A percentile compares a stretch with the other conserved stretches of the same genome.
Evolutionary conservation across 2,888 invertebrate species (phyloP).

Genomic region (Machimus atricapillus): DNA sequence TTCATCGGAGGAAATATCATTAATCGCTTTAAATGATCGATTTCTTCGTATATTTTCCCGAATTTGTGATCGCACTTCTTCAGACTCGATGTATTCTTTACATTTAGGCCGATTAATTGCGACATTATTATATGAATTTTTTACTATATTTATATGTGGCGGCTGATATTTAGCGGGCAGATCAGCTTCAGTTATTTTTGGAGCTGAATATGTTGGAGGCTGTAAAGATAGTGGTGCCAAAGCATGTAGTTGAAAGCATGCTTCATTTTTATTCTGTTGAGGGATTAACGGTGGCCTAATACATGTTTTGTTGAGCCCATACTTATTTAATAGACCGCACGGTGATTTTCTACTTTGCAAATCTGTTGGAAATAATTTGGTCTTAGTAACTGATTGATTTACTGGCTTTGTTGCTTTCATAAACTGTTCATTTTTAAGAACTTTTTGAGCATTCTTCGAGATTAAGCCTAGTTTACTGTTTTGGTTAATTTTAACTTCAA

Average conservation of each 20-base stretch:
- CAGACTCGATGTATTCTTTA: slow-evolving; percentile 38
- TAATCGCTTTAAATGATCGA: slow-evolving; percentile 49
- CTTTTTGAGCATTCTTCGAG: slow-evolving; percentile 12
- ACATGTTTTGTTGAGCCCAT: slow-evolving; percentile 45
- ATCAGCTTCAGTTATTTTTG: slow-evolving; percentile 20
- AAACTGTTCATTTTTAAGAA: slow-evolving; percentile 1
- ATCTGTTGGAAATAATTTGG: slow-evolving; percentile 39
- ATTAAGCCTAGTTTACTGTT: neutral
- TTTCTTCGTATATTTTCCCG: slow-evolving; percentile 49
- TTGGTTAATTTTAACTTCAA: neutral
- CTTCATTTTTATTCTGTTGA: slow-evolving; percentile 40
- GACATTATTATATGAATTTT: slow-evolving; percentile 39
- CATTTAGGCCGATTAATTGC: slow-evolving; percentile 44
- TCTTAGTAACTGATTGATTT: slow-evolving; percentile 25
- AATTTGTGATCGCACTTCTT: slow-evolving; percentile 47
- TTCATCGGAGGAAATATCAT: slow-evolving; percentile 37
- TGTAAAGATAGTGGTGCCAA: slow-evolving; percentile 35
- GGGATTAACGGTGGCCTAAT: slow-evolving; percentile 41
- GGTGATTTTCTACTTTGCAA: slow-evolving; percentile 28
- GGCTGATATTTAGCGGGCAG: slow-evolving; percentile 27
- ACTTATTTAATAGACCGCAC: slow-evolving; percentile 44
- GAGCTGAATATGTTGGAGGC: slow-evolving; percentile 28
- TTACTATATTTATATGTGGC: neutral
- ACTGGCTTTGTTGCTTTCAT: slow-evolving; percentile 11
- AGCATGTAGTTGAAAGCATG: slow-evolving; percentile 40